These are phyloP conservation scores for Barypeithes pellucidus DNA, from an alignment of 2,888 invertebrate genomes.

Conservation along the genomic window DNA sequence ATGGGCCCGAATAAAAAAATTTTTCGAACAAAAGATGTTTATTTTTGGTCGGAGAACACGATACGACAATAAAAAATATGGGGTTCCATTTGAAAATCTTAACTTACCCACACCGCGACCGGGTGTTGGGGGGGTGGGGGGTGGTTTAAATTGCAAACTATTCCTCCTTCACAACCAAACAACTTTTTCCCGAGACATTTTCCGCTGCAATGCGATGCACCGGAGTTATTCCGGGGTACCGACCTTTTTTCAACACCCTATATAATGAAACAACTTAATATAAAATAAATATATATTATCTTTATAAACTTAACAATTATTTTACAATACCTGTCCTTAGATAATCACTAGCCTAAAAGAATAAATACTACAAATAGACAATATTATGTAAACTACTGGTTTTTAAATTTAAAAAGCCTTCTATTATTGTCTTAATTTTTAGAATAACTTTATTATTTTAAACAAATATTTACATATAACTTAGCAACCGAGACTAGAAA, in stretches of 20 bases:
- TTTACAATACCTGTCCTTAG: constrained; percentile 10
- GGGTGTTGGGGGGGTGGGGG: no score
- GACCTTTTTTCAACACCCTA: neutral
- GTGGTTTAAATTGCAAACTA: no score
- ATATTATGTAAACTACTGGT: neutral
- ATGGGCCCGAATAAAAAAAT: no score
- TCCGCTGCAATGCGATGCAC: no score
- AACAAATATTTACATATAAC: constrained; percentile 6
- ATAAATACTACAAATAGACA: constrained; percentile 25
- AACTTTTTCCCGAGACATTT: no score
- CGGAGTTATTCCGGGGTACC: no score
- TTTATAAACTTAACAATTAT: constrained; percentile 47
- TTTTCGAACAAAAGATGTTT: no score
- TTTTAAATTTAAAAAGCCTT: constrained; percentile 1
- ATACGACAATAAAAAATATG: no score
- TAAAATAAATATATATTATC: constrained; percentile 48
- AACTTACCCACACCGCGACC: no score
- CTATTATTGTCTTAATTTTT: neutral
- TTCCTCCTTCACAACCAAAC: no score
- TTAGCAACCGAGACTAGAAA: constrained; percentile 24
- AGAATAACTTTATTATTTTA: neutral
- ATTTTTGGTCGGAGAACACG: no score
- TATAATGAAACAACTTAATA: neutral
- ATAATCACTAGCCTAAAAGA: constrained; percentile 42
- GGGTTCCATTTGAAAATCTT: no score